phyloP scores from a whole-genome alignment of 2,888 invertebrate genomes.

The Tetranychus truncatus region DNA sequence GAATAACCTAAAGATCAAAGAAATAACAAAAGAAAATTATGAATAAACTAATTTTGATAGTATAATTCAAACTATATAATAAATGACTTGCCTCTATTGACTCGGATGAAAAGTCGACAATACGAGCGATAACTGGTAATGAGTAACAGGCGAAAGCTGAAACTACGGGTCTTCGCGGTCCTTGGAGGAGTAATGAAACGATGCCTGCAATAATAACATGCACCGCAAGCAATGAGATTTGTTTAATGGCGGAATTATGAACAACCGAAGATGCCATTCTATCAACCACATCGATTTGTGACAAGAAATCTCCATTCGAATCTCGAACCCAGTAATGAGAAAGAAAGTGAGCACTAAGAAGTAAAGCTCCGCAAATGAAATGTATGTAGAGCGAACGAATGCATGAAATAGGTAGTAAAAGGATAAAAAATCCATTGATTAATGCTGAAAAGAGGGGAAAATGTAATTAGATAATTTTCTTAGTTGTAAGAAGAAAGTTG shows the following conservation, averaged over 20 bases:
- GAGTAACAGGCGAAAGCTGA: constrained; percentile 31
- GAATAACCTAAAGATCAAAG: constrained; percentile 30
- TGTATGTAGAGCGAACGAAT: constrained; percentile 39
- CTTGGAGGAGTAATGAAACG: constrained; percentile 33
- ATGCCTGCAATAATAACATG: constrained; percentile 33
- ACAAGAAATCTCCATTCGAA: constrained; percentile 28
- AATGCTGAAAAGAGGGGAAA: constrained; percentile 33
- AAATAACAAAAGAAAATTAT: constrained; percentile 15
- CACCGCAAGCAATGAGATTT: constrained; percentile 31
- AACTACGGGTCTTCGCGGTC: constrained; percentile 33
- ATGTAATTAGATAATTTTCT: not conserved
- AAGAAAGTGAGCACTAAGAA: constrained; percentile 35
- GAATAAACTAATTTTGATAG: not conserved
- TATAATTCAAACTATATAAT: not conserved
- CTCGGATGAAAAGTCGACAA: constrained; percentile 34
- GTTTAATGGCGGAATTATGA: constrained; percentile 28
- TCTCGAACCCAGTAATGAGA: constrained; percentile 34
- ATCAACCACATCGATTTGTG: constrained; percentile 23
- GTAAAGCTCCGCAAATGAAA: constrained; percentile 34
- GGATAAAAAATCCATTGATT: constrained; percentile 35
- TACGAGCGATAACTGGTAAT: constrained; percentile 36
- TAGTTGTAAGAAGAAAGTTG: not conserved
- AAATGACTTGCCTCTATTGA: constrained; percentile 25
- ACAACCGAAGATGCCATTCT: constrained; percentile 28
- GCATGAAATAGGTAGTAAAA: constrained; percentile 36